Percentiles rank a stretch among this genome's conserved stretches.
These are phyloP conservation scores for Heteronetta atricapilla DNA, from an alignment of 2,113 vertebrate species.

Conservation along the genomic window DNA sequence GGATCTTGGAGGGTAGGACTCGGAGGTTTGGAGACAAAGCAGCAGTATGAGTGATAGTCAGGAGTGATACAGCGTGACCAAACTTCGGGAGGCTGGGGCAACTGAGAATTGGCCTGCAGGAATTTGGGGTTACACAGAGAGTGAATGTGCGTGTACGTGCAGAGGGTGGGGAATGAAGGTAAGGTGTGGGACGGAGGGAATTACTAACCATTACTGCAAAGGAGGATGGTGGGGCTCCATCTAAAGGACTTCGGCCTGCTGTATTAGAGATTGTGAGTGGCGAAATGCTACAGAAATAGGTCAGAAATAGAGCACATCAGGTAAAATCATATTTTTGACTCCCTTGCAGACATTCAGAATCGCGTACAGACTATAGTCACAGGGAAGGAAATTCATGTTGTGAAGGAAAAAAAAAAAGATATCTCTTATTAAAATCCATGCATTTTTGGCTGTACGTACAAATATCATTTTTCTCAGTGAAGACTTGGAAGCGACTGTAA, in stretches of 20 bases:
- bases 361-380: not conserved
- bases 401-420: not conserved
- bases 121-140: not conserved
- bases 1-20: not conserved
- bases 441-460: not conserved
- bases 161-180: not conserved
- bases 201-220: not conserved
- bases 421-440: not conserved
- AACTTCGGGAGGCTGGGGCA: not conserved
- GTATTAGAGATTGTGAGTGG: not conserved
- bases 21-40: not conserved
- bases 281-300: not conserved
- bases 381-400: not conserved
- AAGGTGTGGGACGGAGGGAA: not conserved
- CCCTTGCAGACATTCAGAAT: not conserved
- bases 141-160: not conserved
- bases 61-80: not conserved
- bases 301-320: not conserved
- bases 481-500: not conserved
- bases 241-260: not conserved
- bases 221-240: not conserved
- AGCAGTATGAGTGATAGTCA: not conserved
- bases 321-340: not conserved
- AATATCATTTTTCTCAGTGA: not conserved
- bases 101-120: not conserved